Percentiles rank a stretch among this genome's conserved stretches.
phyloP scores from a whole-genome alignment of 2,797 vertebrate species.

The Rhinella marina region DNA sequence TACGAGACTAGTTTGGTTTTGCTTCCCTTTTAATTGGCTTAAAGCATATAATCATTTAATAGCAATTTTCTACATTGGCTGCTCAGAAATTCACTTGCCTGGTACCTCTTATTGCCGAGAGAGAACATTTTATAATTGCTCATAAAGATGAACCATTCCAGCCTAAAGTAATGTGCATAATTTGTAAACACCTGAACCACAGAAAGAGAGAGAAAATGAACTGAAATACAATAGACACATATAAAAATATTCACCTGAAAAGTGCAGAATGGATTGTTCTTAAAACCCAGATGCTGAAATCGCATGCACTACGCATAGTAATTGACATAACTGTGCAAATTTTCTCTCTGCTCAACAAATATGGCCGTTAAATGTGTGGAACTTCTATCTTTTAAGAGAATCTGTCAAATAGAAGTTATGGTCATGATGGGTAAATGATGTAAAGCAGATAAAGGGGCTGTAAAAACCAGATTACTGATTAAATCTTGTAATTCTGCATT shows the following conservation, averaged over 20 bases:
- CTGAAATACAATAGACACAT: slow-evolving; percentile 20
- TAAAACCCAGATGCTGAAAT: slow-evolving; percentile 40
- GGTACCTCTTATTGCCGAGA: slow-evolving; percentile 35
- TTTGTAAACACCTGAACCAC: slow-evolving; percentile 51
- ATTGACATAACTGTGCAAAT: slow-evolving; percentile 28
- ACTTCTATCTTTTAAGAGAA: slow-evolving; percentile 10
- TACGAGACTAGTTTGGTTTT: not conserved
- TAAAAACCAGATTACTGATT: not conserved
- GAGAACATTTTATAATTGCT: slow-evolving; percentile 39
- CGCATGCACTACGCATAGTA: slow-evolving; percentile 16
- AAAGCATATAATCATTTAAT: slow-evolving; percentile 40
- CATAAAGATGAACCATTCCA: slow-evolving; percentile 40
- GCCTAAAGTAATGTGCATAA: slow-evolving; percentile 43
- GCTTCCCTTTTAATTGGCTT: not conserved
- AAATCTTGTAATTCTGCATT: not conserved
- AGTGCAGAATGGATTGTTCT: slow-evolving; percentile 37
- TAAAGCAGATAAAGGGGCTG: not conserved
- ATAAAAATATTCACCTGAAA: slow-evolving; percentile 21
- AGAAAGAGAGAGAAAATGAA: slow-evolving; percentile 26
- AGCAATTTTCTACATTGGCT: not conserved
- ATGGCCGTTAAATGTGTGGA: not conserved
- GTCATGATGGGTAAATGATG: not conserved
- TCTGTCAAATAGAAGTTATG: not conserved
- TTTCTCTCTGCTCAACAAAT: slow-evolving; percentile 11
- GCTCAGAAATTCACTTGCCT: slow-evolving; percentile 9